A percentile compares a stretch with the other conserved stretches of the same genome.
These are phyloP conservation scores for Ataeniobius toweri DNA, from an alignment of 2,797 vertebrate genomes.

Conservation along the genomic window DNA sequence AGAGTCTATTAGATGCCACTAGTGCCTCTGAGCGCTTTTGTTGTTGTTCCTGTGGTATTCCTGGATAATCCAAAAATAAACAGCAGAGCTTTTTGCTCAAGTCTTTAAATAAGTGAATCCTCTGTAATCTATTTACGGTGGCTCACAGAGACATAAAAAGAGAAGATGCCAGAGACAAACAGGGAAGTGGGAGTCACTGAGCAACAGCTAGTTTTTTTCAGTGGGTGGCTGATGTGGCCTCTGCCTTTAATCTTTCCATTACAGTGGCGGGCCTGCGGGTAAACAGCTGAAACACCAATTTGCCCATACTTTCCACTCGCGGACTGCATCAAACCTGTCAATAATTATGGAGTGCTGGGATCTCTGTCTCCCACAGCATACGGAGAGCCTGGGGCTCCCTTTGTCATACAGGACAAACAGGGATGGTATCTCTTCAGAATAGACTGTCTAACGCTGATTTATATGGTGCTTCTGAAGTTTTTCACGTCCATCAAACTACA, in stretches of 20 bases:
- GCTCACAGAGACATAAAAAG: slow-evolving; percentile 40
- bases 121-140: slow-evolving; percentile 80
- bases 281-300: slow-evolving; percentile 74
- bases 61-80: slow-evolving; percentile 67
- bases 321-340: slow-evolving; percentile 85
- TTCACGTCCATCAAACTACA: neutral
- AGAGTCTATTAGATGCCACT: slow-evolving; percentile 54
- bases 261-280: slow-evolving; percentile 74
- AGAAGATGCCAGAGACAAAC: slow-evolving; percentile 34
- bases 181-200: slow-evolving; percentile 31
- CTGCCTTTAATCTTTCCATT: slow-evolving; percentile 89
- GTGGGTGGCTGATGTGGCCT: slow-evolving; percentile 44
- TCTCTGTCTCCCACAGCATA: slow-evolving; percentile 64
- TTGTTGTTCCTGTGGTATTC: slow-evolving; percentile 53
- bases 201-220: slow-evolving; percentile 15
- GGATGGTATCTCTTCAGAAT: slow-evolving; percentile 10
- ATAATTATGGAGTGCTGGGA: slow-evolving; percentile 82
- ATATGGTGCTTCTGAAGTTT: no score
- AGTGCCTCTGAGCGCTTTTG: slow-evolving; percentile 29
- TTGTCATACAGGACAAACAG: slow-evolving; percentile 33
- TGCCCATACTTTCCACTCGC: slow-evolving; percentile 80
- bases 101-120: slow-evolving; percentile 83
- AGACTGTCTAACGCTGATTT: neutral
- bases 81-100: slow-evolving; percentile 54
- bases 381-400: slow-evolving; percentile 53